Evolutionary conservation across 2,113 vertebrate species (phyloP), one percentile per base, ranked within the genome.

Genomic region (Micronycteris hirsuta): DNA sequence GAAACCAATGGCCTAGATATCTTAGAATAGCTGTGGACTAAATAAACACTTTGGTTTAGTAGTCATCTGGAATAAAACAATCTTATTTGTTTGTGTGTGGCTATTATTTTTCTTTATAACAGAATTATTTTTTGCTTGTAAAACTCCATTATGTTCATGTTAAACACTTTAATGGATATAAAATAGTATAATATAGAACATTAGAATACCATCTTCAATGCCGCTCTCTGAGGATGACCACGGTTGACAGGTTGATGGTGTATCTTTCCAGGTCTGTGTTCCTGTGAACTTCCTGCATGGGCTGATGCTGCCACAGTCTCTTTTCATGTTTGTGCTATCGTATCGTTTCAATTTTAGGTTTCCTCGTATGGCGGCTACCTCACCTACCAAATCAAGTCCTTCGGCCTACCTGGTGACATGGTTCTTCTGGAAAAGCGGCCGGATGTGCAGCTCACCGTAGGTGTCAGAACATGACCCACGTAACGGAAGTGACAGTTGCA

Each of bases 311-410:
- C 28, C 47, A 1, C 41, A 0, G 2, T 56, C 41, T 70, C 73
- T 82, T 28, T 36, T 36, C 36, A 43, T 73, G 68, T 38, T 26
- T 68, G 28, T 36, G 56, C 12, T 63, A 12, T 54, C 36, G 89
- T 93, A 2, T 96, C 65, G 0, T 1, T 97, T 93, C 92, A 56
- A 4, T 97, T 98, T 71, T 87, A 99, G 99, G 98, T 99, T 96
- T 99, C 99, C n/a, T 99, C 99, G 0, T 99, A 99, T 2, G 99
- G 99, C 9, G 99, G 99, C 74, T 99, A 98, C 97, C 98, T 99
- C 54, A 99, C 99, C 47, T 99, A 99, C 95, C 99, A 99, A 96
- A 97, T 98, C 93, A 99, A 99, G 97, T 99, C 99, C 12, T 99
- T 99, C 84, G 99, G 99, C 31, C 98, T 99, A 85, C 99, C 99